phyloP scores from a whole-genome alignment of 2,797 vertebrate species.

The Gymnothorax reevesii region DNA sequence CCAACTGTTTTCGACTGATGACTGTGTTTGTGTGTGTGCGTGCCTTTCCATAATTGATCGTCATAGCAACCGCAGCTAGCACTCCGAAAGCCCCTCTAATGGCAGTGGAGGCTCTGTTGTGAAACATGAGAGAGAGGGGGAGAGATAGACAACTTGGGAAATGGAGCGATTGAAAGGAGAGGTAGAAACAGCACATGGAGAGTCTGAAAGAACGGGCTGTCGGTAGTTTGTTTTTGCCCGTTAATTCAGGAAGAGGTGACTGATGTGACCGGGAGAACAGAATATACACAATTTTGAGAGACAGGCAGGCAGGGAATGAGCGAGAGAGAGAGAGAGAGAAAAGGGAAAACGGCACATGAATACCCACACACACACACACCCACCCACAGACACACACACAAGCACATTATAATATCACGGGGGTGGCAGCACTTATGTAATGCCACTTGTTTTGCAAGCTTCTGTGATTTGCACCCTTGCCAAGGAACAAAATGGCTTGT shows the following conservation, averaged over 20 bases:
- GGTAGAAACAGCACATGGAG: constrained; percentile 30
- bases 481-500: constrained; percentile 29
- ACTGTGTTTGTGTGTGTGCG: background rate
- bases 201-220: constrained; percentile 22
- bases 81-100: constrained; percentile 38
- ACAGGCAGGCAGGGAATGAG: background rate
- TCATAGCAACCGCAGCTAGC: constrained; percentile 51
- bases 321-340: background rate
- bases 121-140: background rate
- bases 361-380: background rate
- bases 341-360: background rate
- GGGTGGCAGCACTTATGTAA: constrained; percentile 44
- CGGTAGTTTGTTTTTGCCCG: background rate
- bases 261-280: background rate
- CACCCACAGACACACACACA: background rate
- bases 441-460: constrained; percentile 45
- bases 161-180: background rate
- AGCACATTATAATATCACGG: background rate
- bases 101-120: constrained; percentile 15
- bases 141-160: background rate
- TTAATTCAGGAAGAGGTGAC: background rate
- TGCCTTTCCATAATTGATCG: constrained; percentile 42
- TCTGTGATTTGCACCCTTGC: constrained; percentile 36
- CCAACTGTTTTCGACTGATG: background rate
- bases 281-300: background rate